These are phyloP conservation scores for Brachypodius melanocephalos DNA, from an alignment of 2,113 vertebrate genomes.

Conservation along the genomic window DNA sequence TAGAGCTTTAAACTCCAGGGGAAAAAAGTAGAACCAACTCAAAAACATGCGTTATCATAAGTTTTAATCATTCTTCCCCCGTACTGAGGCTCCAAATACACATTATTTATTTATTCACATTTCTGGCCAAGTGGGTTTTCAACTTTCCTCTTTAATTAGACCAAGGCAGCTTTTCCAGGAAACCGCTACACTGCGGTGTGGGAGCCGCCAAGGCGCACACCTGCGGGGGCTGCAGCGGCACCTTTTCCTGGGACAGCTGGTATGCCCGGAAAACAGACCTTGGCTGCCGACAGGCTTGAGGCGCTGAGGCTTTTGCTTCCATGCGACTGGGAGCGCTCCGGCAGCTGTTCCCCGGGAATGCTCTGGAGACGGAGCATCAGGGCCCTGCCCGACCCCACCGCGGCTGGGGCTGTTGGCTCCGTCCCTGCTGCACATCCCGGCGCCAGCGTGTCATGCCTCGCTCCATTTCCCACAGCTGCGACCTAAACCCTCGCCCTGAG, in stretches of 20 bases:
- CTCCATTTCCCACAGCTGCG: neutral
- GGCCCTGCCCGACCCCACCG: neutral
- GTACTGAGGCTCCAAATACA: neutral
- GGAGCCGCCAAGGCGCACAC: fast-evolving
- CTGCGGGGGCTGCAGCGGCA: fast-evolving
- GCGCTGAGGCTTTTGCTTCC: neutral
- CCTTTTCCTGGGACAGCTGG: fast-evolving
- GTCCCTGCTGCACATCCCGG: neutral
- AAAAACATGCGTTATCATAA: neutral
- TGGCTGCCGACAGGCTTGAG: fast-evolving
- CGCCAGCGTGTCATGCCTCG: neutral
- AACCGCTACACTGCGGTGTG: fast-evolving
- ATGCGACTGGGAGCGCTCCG: neutral
- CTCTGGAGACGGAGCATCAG: neutral
- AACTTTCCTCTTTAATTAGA: neutral
- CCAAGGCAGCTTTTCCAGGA: neutral
- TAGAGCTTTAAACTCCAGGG: neutral
- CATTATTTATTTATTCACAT: neutral
- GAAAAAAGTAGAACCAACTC: neutral
- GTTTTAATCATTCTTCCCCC: neutral
- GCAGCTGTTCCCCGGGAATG: neutral
- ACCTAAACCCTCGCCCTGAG: neutral
- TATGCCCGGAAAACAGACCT: neutral
- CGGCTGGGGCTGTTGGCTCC: fast-evolving
- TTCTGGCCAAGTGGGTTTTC: neutral